These are phyloP conservation scores for Semicossyphus pulcher DNA, from an alignment of 2,113 vertebrate species.

Conservation along the genomic window DNA sequence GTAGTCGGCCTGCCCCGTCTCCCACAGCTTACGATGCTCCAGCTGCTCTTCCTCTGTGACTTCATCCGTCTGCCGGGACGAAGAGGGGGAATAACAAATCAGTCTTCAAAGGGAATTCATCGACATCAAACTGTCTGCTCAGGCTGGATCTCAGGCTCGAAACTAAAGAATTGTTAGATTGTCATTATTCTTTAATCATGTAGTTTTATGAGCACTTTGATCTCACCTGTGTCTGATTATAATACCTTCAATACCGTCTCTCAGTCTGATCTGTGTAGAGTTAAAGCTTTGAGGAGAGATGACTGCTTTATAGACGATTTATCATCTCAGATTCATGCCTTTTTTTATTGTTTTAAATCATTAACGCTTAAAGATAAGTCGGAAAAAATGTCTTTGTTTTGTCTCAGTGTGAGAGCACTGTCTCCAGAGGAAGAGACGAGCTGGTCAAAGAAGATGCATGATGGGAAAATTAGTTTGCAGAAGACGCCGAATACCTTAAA, in stretches of 20 bases:
- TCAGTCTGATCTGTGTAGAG: not conserved
- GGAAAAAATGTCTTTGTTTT: too few relatives aligned
- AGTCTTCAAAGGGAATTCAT: not conserved
- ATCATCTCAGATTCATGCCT: too few relatives aligned
- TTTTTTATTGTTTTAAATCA: too few relatives aligned
- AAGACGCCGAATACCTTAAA: too few relatives aligned
- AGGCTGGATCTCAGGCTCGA: not conserved
- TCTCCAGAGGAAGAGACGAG: too few relatives aligned
- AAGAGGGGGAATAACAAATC: slow-evolving; percentile 3
- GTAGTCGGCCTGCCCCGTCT: slow-evolving; percentile 87
- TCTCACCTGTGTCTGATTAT: not conserved
- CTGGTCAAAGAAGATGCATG: too few relatives aligned
- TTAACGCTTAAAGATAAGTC: too few relatives aligned
- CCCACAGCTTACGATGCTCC: slow-evolving; percentile 83
- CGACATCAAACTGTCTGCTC: not conserved
- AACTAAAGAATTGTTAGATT: not conserved
- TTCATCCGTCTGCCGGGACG: slow-evolving; percentile 9
- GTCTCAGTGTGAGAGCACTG: too few relatives aligned
- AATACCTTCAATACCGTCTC: not conserved
- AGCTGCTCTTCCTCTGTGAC: slow-evolving; percentile 62
- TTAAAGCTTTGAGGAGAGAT: too few relatives aligned
- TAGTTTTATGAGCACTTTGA: not conserved
- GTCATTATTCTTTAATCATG: not conserved
- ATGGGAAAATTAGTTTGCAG: too few relatives aligned
- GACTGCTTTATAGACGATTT: too few relatives aligned